Percentiles rank a stretch among this genome's conserved stretches.
These are phyloP conservation scores for Sphecodes monilicornis DNA, from an alignment of 2,888 invertebrate species.

Conservation along the genomic window DNA sequence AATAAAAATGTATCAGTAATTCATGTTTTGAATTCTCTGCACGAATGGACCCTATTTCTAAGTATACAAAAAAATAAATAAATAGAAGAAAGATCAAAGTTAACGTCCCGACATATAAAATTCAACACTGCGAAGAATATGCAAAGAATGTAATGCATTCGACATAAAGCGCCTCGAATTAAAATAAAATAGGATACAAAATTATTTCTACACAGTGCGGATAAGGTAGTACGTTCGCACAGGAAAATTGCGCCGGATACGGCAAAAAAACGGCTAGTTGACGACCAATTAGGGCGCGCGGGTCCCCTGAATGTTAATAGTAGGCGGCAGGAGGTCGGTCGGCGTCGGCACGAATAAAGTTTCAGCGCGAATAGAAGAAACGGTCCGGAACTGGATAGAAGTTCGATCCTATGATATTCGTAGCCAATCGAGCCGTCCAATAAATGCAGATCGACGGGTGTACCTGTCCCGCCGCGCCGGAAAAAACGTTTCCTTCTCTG, in stretches of 20 bases:
- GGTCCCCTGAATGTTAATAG: constrained; percentile 6
- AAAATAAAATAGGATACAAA: not conserved
- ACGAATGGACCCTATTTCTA: too few species aligned
- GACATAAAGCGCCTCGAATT: not conserved
- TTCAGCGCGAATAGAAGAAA: constrained; percentile 9
- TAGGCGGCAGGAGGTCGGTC: not conserved
- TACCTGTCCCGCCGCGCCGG: constrained; percentile 41
- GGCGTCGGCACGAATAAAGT: not conserved
- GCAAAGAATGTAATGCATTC: too few species aligned
- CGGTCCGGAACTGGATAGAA: constrained; percentile 29
- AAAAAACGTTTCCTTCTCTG: constrained; percentile 56
- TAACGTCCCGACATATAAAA: too few species aligned
- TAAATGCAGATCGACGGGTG: constrained; percentile 59
- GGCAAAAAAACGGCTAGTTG: not conserved
- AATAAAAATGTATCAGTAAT: too few species aligned
- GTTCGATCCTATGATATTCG: constrained; percentile 56
- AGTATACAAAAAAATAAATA: too few species aligned
- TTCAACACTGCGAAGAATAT: too few species aligned
- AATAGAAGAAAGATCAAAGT: too few species aligned
- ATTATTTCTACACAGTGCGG: not conserved
- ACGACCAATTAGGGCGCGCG: constrained; percentile 5
- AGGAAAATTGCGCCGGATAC: not conserved
- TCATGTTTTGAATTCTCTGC: too few species aligned
- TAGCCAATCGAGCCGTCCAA: constrained; percentile 57
- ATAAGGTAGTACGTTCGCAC: not conserved